Base-by-base conservation (phyloP, 2,113 vertebrate genomes). In the Sterna hirundo region DNA sequence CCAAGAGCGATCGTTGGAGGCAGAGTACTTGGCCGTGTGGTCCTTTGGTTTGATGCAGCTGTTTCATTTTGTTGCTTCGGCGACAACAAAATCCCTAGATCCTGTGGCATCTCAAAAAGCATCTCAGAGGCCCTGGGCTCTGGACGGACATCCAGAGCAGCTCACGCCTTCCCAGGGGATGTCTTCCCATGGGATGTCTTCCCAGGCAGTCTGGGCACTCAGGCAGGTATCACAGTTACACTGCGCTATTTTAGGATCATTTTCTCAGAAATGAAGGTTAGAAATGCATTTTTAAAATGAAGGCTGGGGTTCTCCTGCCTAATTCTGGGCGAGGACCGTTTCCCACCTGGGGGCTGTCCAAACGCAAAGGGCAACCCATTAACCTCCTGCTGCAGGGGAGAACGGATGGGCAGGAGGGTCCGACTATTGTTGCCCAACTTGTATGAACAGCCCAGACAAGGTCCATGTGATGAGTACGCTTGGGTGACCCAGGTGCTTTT, bases 1-100 rank as follows among this genome's bases (percentile, higher is more conserved):
- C 7, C 13, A 47, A n/a, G 9, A 61, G 55, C 0, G 0, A 7
- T 23, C 1, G 0, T 17, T 0, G 7, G 21, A 62, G 23, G 6
- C 9, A 55, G 32, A 75, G 5, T 8, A 47, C 11, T 61, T 0
- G 1, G 22, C 9, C 19, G 3, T 7, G 6, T 6, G 15, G 11
- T 34, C 13, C 40, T 62, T 68, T 36, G 34, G 25, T n/a, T 23
- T 47, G 57, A 68, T 27, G 17, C 3, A 94, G 29, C 13, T 34
- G 9, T 23, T 71, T 51, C 10, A 5, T 71, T 61, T 49, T 42
- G 17, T 16, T 38, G 1, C 9, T 88, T 74, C 8, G 23, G 8
- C 10, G 57, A 2, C 7, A 34, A 23, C 10, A 76, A 72, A 71
- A 36, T 44, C 15, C 13, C 13, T 69, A 40, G 74, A 80, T 77